phyloP scores from a whole-genome alignment of 2,888 invertebrate species.

The Sarcophaga caerulescens region DNA sequence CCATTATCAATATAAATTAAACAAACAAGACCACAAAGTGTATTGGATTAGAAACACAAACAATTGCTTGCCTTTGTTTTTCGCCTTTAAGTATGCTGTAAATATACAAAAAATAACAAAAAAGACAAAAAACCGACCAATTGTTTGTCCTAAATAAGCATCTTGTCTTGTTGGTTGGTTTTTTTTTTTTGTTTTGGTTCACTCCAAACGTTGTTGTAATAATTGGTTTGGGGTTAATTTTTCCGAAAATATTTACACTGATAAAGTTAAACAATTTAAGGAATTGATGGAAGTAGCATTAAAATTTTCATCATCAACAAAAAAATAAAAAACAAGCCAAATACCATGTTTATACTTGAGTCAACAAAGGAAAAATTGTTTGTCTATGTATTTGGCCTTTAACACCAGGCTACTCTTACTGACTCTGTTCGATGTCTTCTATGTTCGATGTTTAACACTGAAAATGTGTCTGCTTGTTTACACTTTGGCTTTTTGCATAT shows the following conservation, averaged over 20 bases:
- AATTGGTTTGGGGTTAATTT: slow-evolving; percentile 49
- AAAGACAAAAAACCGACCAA: slow-evolving; percentile 23
- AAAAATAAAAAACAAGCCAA: background rate
- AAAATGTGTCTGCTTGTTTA: slow-evolving; percentile 55
- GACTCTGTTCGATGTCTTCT: background rate
- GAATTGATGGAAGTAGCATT: slow-evolving; percentile 40
- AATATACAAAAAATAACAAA: background rate
- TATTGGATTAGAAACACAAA: slow-evolving; percentile 48
- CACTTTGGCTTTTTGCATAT: slow-evolving; percentile 68
- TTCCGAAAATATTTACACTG: slow-evolving; percentile 36
- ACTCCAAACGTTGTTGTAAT: slow-evolving; percentile 12
- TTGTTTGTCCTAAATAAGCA: slow-evolving; percentile 44
- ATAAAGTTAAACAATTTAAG: slow-evolving; percentile 61
- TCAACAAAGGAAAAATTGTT: slow-evolving; percentile 54
- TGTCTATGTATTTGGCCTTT: slow-evolving; percentile 32
- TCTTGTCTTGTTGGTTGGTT: slow-evolving; percentile 2
- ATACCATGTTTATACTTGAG: slow-evolving; percentile 54
- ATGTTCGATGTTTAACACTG: background rate
- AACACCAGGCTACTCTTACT: background rate
- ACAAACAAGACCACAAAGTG: slow-evolving; percentile 47
- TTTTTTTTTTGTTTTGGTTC: background rate
- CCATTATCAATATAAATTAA: slow-evolving; percentile 43
- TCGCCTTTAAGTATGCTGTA: background rate
- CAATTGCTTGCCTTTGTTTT: slow-evolving; percentile 11
- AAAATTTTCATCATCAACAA: slow-evolving; percentile 19